A percentile compares a stretch with the other conserved stretches of the same genome.
phyloP scores from a whole-genome alignment of 2,113 vertebrate genomes.

The Telmatochromis sp. region DNA sequence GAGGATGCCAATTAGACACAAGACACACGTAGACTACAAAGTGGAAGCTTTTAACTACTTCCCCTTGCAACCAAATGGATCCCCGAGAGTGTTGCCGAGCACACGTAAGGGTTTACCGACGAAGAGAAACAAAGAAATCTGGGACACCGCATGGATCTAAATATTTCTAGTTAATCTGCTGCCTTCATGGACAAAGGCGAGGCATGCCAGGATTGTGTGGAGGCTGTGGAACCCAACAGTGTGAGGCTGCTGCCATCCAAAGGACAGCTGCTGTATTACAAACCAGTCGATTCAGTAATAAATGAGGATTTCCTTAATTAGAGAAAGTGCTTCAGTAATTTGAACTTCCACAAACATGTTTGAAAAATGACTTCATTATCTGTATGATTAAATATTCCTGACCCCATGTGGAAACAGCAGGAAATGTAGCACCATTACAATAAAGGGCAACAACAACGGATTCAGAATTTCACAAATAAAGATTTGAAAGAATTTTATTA shows the following conservation, averaged over 20 bases:
- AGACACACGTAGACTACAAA: background rate
- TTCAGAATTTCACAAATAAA: constrained; percentile 39
- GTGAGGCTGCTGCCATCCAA: constrained; percentile 46
- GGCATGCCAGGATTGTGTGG: background rate
- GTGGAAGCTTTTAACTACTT: background rate
- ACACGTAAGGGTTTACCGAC: background rate
- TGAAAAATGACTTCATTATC: background rate
- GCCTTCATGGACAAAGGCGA: constrained; percentile 13
- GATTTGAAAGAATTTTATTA: constrained; percentile 76
- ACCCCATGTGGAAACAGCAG: background rate
- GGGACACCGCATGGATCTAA: background rate
- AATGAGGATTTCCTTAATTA: background rate
- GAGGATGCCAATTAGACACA: background rate
- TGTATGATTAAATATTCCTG: background rate
- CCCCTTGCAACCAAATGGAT: background rate
- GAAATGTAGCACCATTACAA: background rate
- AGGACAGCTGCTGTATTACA: constrained; percentile 1
- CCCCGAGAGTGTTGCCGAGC: background rate
- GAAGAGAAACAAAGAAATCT: background rate
- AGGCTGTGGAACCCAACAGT: background rate
- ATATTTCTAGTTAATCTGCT: background rate
- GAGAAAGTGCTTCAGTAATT: background rate
- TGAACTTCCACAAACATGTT: background rate
- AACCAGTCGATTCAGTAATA: background rate
- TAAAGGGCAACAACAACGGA: background rate